Conservation (phyloP, 1,140 invertebrate species). For the Papilio machaon region DNA sequence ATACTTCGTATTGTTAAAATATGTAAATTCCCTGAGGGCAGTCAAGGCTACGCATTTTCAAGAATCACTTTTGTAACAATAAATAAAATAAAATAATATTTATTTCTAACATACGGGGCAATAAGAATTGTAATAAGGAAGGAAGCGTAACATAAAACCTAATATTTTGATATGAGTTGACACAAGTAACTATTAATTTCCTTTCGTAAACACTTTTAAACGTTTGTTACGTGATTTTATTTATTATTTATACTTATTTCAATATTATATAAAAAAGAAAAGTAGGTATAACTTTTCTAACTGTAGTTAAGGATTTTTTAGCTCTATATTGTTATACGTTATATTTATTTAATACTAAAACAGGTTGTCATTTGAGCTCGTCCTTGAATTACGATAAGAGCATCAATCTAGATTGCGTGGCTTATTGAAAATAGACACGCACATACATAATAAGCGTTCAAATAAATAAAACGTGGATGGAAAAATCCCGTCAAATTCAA, state of each 20-base stretch:
- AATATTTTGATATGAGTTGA: not conserved
- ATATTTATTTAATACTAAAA: not conserved
- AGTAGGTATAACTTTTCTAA: too few relatives aligned
- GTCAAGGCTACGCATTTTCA: not conserved
- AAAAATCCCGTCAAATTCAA: not conserved
- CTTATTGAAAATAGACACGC: constrained; percentile 20
- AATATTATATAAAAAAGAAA: too few relatives aligned
- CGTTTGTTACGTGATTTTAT: too few relatives aligned
- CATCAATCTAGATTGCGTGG: not conserved
- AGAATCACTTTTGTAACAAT: constrained; percentile 9
- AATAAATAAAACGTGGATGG: not conserved
- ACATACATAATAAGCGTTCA: constrained; percentile 6
- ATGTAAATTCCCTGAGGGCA: not conserved
- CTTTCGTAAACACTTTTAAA: too few relatives aligned
- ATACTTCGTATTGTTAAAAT: not conserved
- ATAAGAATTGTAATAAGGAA: not conserved
- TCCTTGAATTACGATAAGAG: not conserved
- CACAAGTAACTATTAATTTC: too few relatives aligned
- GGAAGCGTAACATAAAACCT: not conserved
- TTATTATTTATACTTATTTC: too few relatives aligned
- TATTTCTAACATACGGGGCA: not conserved
- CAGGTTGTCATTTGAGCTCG: not conserved
- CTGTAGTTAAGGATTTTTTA: not conserved
- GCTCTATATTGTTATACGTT: not conserved
- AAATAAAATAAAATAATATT: constrained; percentile 11